Evolutionary conservation across 2,888 invertebrate species (phyloP).

Genomic region (Apantesis nais): DNA sequence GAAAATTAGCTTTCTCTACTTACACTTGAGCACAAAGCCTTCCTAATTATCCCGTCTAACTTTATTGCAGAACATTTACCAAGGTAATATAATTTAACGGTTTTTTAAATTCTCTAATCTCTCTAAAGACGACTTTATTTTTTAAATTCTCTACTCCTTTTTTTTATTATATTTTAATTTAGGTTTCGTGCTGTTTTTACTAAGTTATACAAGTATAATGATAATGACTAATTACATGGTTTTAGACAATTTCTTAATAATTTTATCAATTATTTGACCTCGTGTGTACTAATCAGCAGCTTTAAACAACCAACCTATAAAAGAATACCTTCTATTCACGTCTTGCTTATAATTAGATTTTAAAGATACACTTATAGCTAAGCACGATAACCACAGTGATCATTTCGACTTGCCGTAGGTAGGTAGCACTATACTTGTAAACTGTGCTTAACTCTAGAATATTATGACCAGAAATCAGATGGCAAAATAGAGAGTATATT

Average conservation of each 20-base stretch:
- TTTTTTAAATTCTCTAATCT: not conserved
- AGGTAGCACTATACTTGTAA: too few species aligned
- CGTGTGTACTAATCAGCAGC: not conserved
- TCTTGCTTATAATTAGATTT: not conserved
- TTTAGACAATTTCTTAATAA: not conserved
- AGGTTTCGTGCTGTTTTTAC: not conserved
- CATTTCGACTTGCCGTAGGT: too few species aligned
- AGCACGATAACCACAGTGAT: not conserved
- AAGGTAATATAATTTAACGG: not conserved
- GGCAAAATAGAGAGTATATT: too few species aligned
- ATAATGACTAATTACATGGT: not conserved
- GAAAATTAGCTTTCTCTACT: not conserved
- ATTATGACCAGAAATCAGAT: too few species aligned
- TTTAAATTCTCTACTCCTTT: not conserved
- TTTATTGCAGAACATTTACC: too few species aligned
- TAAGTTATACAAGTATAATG: too few species aligned
- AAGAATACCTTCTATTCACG: not conserved
- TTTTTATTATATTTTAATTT: not conserved
- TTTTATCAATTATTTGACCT: not conserved
- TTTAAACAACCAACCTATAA: not conserved
- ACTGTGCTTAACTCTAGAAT: too few species aligned
- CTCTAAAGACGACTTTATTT: not conserved
- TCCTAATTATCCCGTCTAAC: not conserved
- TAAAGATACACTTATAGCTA: not conserved
- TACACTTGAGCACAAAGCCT: not conserved